Evolutionary conservation across 2,888 invertebrate species (phyloP), one percentile per base, ranked within the genome.

Genomic region (Pseudoips prasinana): DNA sequence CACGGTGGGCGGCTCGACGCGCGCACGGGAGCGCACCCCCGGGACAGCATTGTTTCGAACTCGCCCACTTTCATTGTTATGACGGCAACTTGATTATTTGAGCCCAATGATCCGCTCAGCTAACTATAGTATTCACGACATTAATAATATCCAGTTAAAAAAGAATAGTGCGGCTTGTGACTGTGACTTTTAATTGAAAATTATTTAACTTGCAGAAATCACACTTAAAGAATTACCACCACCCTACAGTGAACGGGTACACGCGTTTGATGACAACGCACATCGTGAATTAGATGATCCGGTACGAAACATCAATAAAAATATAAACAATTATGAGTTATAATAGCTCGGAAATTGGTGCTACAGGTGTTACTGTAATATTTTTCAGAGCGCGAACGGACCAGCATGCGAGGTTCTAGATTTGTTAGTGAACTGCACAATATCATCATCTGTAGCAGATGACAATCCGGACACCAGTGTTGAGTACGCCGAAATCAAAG

Each of bases 401-500:
- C 68, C 76, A 47, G 62, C 65, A 52, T 82, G 76, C 60, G 82
- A 85, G 51, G 75, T 74, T 4, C 39, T 87, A 61, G 88, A 88
- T 51, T 66, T 88, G 43, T 57, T 88, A 42, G 84, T 79, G 9
- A 75, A 81, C 56, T 87, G 87, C 68, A 75, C 66, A 29, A 61
- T 82, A 54, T 50, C 67, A 33, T 35, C 64, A 26, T 35, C 41
- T 29, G 51, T 57, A 26, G 51, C 58, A 27, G 67, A 68, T 47
- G 71, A 71, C 36, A 59, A 46, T 35, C 49, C 43, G 11, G 64
- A 73, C 6, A 67, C 72, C 1, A 75, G 76, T 42, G 75, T 63
- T 5, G 84, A 84, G 47, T 83, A 87, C 81, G 78, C 78, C 1
- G 84, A 86, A 64, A 80, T 85, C 33, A 60, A 58, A 66, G 83